These are phyloP conservation scores for Dioctria linearis DNA, from an alignment of 2,888 invertebrate species.

Conservation along the genomic window DNA sequence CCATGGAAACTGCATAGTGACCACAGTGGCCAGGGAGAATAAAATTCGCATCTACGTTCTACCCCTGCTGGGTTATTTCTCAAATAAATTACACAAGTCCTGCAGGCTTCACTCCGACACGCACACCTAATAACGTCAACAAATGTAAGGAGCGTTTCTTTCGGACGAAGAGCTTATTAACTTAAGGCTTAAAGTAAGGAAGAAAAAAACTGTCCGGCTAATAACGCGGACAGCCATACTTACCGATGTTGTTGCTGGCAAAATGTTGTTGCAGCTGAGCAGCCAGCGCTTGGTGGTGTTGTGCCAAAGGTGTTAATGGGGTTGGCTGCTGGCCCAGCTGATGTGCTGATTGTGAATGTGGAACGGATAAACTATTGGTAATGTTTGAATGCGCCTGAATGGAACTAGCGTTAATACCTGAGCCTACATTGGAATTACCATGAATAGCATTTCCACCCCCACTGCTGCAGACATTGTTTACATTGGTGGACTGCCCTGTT, in stretches of 20 bases:
- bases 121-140: no score
- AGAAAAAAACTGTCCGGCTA: slow-evolving; percentile 8
- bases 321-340: slow-evolving; percentile 65
- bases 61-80: no score
- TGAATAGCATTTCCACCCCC: slow-evolving; percentile 48
- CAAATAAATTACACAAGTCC: no score
- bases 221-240: slow-evolving; percentile 61
- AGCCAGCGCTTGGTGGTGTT: slow-evolving; percentile 77
- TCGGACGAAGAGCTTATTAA: neutral
- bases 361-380: slow-evolving; percentile 62
- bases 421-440: slow-evolving; percentile 64
- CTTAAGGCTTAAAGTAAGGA: neutral
- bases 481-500: slow-evolving; percentile 12
- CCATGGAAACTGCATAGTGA: no score
- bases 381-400: slow-evolving; percentile 48
- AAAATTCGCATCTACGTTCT: no score
- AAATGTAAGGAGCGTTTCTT: slow-evolving; percentile 1
- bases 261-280: slow-evolving; percentile 77
- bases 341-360: slow-evolving; percentile 71
- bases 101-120: no score
- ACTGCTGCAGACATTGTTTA: slow-evolving; percentile 9
- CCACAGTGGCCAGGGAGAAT: no score
- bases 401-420: neutral
- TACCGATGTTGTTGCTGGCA: slow-evolving; percentile 71
- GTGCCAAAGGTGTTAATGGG: slow-evolving; percentile 72